phyloP scores from a whole-genome alignment of 2,888 invertebrate species.

The Anoplius nigerrimus region DNA sequence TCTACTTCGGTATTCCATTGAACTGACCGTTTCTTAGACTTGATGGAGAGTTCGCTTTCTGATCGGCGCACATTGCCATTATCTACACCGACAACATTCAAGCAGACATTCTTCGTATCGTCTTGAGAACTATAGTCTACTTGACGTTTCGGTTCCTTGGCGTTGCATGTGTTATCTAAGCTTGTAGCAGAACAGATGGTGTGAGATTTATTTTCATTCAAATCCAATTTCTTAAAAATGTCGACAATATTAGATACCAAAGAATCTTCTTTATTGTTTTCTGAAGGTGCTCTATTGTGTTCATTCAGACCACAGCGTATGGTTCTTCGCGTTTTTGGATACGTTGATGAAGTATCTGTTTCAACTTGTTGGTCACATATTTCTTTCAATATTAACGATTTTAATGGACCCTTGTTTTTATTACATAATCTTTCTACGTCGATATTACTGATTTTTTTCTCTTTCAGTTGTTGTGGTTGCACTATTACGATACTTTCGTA shows the following conservation, averaged over 20 bases:
- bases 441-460: no score
- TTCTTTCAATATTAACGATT: no score
- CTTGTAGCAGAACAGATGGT: no score
- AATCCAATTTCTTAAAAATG: slow-evolving; percentile 3
- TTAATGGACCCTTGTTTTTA: no score
- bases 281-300: background rate
- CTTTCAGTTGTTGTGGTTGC: no score
- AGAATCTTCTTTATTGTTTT: background rate
- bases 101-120: slow-evolving; percentile 22
- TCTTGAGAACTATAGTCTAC: slow-evolving; percentile 32
- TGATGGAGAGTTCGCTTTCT: slow-evolving; percentile 42
- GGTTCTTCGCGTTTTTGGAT: background rate
- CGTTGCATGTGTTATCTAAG: background rate
- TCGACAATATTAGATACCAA: background rate
- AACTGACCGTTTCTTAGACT: slow-evolving; percentile 76
- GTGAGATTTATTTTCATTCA: background rate
- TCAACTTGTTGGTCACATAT: no score
- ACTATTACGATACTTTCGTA: no score
- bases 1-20: slow-evolving; percentile 78
- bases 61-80: no score
- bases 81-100: background rate
- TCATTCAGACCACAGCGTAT: no score
- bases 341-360: no score
- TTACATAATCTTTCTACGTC: no score
- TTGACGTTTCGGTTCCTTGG: background rate